Evolutionary conservation across 2,113 vertebrate genomes (phyloP), one percentile per base, ranked within the genome.

Genomic region (Zapornia atra): DNA sequence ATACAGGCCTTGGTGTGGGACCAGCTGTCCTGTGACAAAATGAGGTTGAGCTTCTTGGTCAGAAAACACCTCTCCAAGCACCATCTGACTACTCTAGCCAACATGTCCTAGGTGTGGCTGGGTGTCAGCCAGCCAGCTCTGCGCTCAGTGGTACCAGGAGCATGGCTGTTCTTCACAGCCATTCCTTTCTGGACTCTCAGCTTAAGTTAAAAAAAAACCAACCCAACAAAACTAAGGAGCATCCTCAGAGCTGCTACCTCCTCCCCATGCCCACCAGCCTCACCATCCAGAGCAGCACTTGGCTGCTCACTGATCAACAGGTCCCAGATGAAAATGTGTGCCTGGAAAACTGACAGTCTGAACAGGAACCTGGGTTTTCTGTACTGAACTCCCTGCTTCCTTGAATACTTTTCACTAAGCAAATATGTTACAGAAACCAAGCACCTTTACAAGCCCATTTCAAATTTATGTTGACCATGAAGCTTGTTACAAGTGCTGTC

Each of bases 271-370:
- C 38, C 48, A 50, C 19, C 10, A 56, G 34, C 36, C 66, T 68
- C 86, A 56, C 9, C 33, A 60, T 5, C 2, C 9, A 1, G 1
- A 33, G 21, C 22, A 5, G 12, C 22, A 15, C 5, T 10, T 38
- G 44, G 13, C n/a, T 79, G 44, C 44, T 46, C n/a, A 7, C 28
- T 79, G 22, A 29, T n/a, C 26, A 38, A 42, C 26, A 18, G 1
- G 4, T 8, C 51, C 54, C 38, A 29, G 42, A 26, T n/a, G 11
- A n/a, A 54, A 66, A 25, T 0, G 4, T 1, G 6, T 2, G 6
- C 25, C n/a, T 75, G 22, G 16, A 48, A 51, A 38, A 29, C 42
- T 29, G 13, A 40, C 25, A 7, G 40, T 61, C 31, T 34, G 4
- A 12, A n/a, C 40, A 40, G 24, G 33, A 44, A 29, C 17, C 7